phyloP scores from a whole-genome alignment of 2,888 invertebrate genomes.

The Calliphora vomitoria region DNA sequence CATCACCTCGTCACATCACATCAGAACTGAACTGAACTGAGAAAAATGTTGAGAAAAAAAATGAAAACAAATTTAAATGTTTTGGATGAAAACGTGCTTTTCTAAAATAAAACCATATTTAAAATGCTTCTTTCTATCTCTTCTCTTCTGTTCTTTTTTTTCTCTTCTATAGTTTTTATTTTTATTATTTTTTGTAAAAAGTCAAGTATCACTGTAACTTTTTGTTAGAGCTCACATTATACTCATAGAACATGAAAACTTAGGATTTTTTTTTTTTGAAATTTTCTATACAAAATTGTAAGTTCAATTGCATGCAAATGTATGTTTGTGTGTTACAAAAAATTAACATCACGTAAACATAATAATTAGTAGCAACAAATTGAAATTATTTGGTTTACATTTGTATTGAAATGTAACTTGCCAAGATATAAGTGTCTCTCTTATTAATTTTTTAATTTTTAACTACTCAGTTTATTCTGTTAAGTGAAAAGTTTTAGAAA shows the following conservation, averaged over 20 bases:
- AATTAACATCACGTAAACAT: neutral
- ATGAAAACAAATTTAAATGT: slow-evolving; percentile 44
- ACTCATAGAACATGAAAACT: neutral
- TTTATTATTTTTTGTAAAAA: slow-evolving; percentile 34
- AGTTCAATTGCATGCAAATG: slow-evolving; percentile 49
- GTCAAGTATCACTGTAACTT: slow-evolving; percentile 52
- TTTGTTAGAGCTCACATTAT: slow-evolving; percentile 24
- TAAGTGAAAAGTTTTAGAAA: too few species aligned
- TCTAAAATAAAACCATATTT: slow-evolving; percentile 37
- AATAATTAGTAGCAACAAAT: slow-evolving; percentile 9
- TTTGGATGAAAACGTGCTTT: slow-evolving; percentile 51
- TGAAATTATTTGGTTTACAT: slow-evolving; percentile 1
- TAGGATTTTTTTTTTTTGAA: neutral
- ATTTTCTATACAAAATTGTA: slow-evolving; percentile 10
- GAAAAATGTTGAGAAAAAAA: slow-evolving; percentile 16
- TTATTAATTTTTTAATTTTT: too few species aligned
- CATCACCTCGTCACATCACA: slow-evolving; percentile 43
- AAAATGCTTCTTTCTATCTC: slow-evolving; percentile 16
- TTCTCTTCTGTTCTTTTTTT: neutral
- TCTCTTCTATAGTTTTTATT: neutral
- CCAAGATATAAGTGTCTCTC: too few species aligned
- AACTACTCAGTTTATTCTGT: too few species aligned
- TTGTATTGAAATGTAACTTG: neutral
- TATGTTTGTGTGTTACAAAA: neutral
- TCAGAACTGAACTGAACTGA: slow-evolving; percentile 2